Percentiles rank a stretch among this genome's conserved stretches.
Evolutionary conservation across 2,797 vertebrate species (phyloP).

Genomic region (Alcedo quadribrachys): DNA sequence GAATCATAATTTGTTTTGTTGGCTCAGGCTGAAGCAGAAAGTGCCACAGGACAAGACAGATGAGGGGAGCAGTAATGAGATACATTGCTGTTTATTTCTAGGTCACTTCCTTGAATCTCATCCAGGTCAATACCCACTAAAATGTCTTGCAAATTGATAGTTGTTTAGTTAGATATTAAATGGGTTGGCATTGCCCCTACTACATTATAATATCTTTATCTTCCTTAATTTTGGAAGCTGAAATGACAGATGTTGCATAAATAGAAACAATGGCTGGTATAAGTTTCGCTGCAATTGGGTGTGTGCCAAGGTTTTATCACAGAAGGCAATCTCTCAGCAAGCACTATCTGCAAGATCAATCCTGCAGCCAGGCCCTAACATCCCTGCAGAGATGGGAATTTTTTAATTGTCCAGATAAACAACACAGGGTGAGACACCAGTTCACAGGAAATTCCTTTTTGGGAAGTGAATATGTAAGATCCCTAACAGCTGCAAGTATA

Average conservation of each 20-base stretch:
- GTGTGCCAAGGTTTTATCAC: not conserved
- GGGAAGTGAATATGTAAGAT: not conserved
- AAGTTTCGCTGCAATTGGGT: not conserved
- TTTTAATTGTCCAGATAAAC: not conserved
- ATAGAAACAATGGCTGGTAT: not conserved
- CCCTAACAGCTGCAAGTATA: not conserved
- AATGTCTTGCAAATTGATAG: not conserved
- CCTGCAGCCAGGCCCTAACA: not conserved
- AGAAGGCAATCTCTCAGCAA: not conserved
- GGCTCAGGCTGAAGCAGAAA: not conserved
- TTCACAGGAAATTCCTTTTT: not conserved
- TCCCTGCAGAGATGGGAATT: not conserved
- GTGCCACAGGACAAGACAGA: not conserved
- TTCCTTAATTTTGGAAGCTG: not conserved
- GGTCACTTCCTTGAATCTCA: not conserved
- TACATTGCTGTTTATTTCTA: conserved; percentile 2
- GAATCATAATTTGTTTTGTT: not conserved
- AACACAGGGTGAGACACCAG: not conserved
- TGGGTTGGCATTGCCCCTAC: not conserved
- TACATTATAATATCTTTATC: not conserved
- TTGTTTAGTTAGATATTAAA: not conserved
- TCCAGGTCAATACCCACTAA: not conserved
- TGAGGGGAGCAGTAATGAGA: not conserved
- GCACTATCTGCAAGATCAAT: not conserved
- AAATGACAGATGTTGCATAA: not conserved